Base-by-base conservation (phyloP, 2,113 vertebrate genomes). In the Anarhynchus alexandrinus region DNA sequence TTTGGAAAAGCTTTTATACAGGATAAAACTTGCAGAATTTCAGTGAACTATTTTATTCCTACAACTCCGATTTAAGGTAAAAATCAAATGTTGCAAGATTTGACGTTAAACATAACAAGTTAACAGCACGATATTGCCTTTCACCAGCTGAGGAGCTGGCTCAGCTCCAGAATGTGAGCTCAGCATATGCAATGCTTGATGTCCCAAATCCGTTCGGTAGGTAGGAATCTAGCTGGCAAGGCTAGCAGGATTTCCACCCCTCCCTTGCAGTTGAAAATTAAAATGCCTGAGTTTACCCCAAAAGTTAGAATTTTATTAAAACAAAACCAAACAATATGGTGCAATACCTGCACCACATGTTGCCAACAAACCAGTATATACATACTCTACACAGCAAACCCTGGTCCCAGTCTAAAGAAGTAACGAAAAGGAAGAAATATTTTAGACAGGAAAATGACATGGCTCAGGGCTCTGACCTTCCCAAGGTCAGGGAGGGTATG, bases 321-420 rank as follows among this genome's bases (percentile, higher is more conserved):
- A 36, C 25, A 43, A 30, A 32, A 0, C 4, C 20, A 58, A 80
- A 4, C 5, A 36, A 20, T 0, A 1, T 0, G 12, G 51, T 15
- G 38, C 47, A 42, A 9, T 1, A 15, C 6, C 69, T 26, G 47
- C 57, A 47, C 49, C 12, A 1, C 1, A 16, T 1, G 27, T 43
- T 36, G 8, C 2, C n/a, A 61, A n/a, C 1, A 3, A n/a, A 13
- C 23, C 3, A 20, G 12, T 18, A 21, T 12, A 47, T 13, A 43
- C 29, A 2, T 2, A 55, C n/a, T 6, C 5, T 6, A 0, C 0
- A 1, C 29, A 7, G 6, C 71, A 51, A 21, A 13, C 38, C 54
- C 47, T 64, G n/a, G 4, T 20, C 26, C 25, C 52, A 16, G 5
- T 1, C 69, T 69, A 47, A 74, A 74, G 9, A 30, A 55, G 23